Base-by-base conservation (phyloP, 2,888 invertebrate genomes). In the Seladonia tumulorum region DNA sequence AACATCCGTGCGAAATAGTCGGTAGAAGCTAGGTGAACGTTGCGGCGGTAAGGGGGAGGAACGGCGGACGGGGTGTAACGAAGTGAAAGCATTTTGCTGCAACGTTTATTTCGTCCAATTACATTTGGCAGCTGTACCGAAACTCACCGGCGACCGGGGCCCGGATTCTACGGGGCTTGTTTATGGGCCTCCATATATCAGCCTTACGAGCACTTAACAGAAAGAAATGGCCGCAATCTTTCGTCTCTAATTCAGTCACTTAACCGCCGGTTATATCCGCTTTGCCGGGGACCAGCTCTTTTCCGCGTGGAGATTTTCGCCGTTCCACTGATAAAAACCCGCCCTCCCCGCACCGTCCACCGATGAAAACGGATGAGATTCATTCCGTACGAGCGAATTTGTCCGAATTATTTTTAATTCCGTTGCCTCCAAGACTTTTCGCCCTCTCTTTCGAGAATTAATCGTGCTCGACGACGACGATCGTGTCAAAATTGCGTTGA, bases 51-150 rank as follows among this genome's bases (percentile, higher is more conserved):
- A 76, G n/a, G 14, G 68, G 12, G 7, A 10, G 45, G 29, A 29
- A 63, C 45, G 45, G 16, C 71, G 73, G 57, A 39, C 63, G 70
- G 74, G 70, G 74, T 74, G 66, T 79, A 88, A 90, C 85, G 85
- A 88, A 87, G 81, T 70, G 86, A 86, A 86, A 83, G 84, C 86
- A 85, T 88, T 90, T 86, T 78, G 83, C 82, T 84, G 80, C 85
- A 85, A 90, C 90, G 87, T 90, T 90, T 90, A 89, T 90, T 90
- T 88, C 88, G 82, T 89, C 82, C 90, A 90, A 89, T 85, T 90
- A 88, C 89, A 90, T 90, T 91, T 90, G 91, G 89, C 91, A 91
- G 86, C 89, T 84, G 81, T 83, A 85, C 83, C 81, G 86, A 86
- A 85, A 81, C 76, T 83, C 83, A 87, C 76, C 73, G 57, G 83